A percentile compares a stretch with the other conserved stretches of the same genome.
Conservation (phyloP, 2,797 vertebrate species). For the Paramormyrops hopkinsi region DNA sequence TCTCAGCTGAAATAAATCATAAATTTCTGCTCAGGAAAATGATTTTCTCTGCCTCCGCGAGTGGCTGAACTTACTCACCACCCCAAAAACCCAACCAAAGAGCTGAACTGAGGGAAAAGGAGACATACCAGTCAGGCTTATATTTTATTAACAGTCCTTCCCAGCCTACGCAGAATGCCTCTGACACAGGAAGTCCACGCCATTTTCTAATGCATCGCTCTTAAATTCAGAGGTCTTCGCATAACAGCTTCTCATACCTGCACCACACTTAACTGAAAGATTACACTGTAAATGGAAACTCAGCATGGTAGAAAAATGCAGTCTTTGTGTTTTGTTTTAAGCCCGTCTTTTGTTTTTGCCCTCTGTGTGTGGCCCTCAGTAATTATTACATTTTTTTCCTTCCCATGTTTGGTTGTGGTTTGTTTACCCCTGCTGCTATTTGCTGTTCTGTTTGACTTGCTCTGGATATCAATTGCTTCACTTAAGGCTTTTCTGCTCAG, state of each 20-base stretch:
- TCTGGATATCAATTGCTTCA: neutral
- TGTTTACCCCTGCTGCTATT: neutral
- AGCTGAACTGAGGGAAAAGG: neutral
- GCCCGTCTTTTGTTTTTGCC: slow-evolving; percentile 5
- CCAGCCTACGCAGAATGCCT: neutral
- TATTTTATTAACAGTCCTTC: neutral
- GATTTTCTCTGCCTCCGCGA: neutral
- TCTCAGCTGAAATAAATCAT: slow-evolving; percentile 10
- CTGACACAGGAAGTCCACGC: neutral
- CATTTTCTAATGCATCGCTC: neutral
- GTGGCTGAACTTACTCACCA: neutral
- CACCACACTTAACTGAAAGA: neutral
- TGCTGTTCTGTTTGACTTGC: neutral
- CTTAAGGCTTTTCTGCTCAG: neutral
- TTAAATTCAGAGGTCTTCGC: neutral
- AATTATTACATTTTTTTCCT: slow-evolving; percentile 2
- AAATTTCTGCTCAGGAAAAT: slow-evolving; percentile 7
- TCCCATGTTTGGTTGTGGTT: neutral
- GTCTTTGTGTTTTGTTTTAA: neutral
- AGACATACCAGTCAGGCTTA: neutral
- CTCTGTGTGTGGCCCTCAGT: neutral
- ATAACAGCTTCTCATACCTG: neutral
- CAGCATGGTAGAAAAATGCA: neutral
- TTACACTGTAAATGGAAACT: slow-evolving; percentile 8
- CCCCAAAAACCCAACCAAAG: neutral